A percentile compares a stretch with the other conserved stretches of the same genome.
phyloP scores from a whole-genome alignment of 1,140 invertebrate species.

The Neodiprion fabricii region DNA sequence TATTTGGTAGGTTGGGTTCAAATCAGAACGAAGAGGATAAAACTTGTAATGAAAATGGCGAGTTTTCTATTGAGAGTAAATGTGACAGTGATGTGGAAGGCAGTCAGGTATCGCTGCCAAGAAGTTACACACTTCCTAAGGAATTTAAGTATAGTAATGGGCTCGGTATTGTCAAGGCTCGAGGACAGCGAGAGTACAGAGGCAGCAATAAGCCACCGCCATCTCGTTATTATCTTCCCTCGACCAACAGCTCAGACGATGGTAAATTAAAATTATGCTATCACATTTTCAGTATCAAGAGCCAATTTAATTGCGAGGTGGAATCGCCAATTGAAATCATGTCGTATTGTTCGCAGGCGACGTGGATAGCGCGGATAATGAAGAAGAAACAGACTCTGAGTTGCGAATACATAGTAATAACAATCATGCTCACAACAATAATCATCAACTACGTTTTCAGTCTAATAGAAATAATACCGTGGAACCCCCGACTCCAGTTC shows the following conservation, averaged over 20 bases:
- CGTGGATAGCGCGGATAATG: conserved; percentile 71
- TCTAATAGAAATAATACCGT: conserved; percentile 35
- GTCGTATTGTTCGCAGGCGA: conserved; percentile 57
- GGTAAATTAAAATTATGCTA: conserved; percentile 59
- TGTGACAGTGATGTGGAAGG: conserved; percentile 54
- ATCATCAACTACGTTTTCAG: conserved; percentile 31
- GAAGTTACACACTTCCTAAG: conserved; percentile 83
- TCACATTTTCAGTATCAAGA: conserved; percentile 6
- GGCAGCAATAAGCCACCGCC: conserved; percentile 61
- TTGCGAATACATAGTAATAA: conserved; percentile 34
- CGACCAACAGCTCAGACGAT: conserved; percentile 81
- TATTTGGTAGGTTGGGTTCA: conserved; percentile 39
- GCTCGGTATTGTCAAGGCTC: conserved; percentile 34
- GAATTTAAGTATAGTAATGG: conserved; percentile 80
- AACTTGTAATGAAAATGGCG: conserved; percentile 50
- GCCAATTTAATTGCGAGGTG: conserved; percentile 11
- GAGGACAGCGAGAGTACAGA: conserved; percentile 62
- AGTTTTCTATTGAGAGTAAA: conserved; percentile 42
- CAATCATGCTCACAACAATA: conserved; percentile 24
- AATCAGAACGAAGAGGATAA: conserved; percentile 54
- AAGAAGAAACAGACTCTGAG: conserved; percentile 61
- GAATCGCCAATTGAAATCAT: conserved; percentile 1
- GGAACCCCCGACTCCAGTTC: conserved; percentile 30
- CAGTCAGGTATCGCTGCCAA: conserved; percentile 75
- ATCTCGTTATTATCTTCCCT: conserved; percentile 73